Percentiles rank a stretch among this genome's conserved stretches.
Evolutionary conservation across 30 jellyfish, hydroid and myxozoan genomes (phyloP).

Genomic region (Sanderia malayensis): DNA sequence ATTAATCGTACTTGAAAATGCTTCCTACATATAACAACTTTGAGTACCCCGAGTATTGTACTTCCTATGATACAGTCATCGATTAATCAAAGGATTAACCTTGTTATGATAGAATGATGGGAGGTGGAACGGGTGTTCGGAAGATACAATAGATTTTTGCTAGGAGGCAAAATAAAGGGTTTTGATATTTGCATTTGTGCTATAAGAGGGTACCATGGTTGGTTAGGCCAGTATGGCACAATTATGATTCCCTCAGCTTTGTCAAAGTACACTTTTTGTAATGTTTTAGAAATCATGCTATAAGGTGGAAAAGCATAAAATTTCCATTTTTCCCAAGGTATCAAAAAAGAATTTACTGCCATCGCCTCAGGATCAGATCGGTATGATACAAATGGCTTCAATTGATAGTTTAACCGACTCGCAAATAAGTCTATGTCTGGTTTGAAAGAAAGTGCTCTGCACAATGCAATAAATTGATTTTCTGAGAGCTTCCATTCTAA

Average conservation of each 20-base stretch:
- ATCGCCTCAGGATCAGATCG: slow-evolving; percentile 37
- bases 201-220: slow-evolving; percentile 28
- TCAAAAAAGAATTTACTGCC: slow-evolving; percentile 8
- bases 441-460: background rate
- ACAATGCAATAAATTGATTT: background rate
- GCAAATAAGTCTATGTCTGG: slow-evolving; percentile 43
- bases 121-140: slow-evolving; percentile 32
- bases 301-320: slow-evolving; percentile 53
- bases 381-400: slow-evolving; percentile 8
- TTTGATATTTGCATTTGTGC: background rate
- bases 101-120: slow-evolving; percentile 15
- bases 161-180: slow-evolving; percentile 30
- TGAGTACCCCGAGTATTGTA: background rate
- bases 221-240: slow-evolving; percentile 59
- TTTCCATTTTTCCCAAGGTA: background rate
- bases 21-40: background rate
- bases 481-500: slow-evolving; percentile 36
- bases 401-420: slow-evolving; percentile 15
- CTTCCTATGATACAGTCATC: slow-evolving; percentile 2
- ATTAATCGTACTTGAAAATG: background rate
- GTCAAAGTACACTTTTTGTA: slow-evolving; percentile 19
- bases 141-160: slow-evolving; percentile 17
- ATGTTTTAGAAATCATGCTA: slow-evolving; percentile 1
- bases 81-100: slow-evolving; percentile 31
- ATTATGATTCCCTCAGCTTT: slow-evolving; percentile 33